Base-by-base conservation (phyloP, 2,888 invertebrate genomes). In the Oxyscelio sp. region DNA sequence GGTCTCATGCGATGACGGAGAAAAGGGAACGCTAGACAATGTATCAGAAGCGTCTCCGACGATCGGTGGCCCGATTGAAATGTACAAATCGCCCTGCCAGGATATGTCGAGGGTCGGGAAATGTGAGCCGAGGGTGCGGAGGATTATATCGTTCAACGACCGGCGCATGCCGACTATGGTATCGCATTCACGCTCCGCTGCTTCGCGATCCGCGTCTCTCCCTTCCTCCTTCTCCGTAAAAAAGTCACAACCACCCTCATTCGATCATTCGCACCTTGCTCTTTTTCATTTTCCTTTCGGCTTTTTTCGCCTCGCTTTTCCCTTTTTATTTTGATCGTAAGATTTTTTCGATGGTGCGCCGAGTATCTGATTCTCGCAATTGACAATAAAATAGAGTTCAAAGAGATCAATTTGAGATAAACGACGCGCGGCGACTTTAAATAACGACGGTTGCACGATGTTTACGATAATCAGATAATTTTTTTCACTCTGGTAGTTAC, bases 171-270 rank as follows among this genome's bases (percentile, higher is more conserved):
- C 89, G 89, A 89, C 91, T 89, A 89, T 90, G 92, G 92, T 93
- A 93, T 93, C 93, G 90, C 92, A 90, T 93, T 93, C 91, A 93
- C 93, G 91, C 90, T 93, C 89, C 90, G 88, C 90, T 92, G 93
- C 90, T 63, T 88, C 89, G 59, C 74, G 45, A 65, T 65, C 59
- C 77, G 71, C 65, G 21, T 48, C 54, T 73, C 59, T 15, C 48
- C 17, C 45, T n/a, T 17, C 40, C 38, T 31, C 19, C 45, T n/a
- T n/a, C 56, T 45, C 61, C 40, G 45, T 65, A 61, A 80, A 85
- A 85, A 85, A 85, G 85, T 77, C 83, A 79, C 87, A 83, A 84
- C 85, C 74, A 86, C 80, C 82, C 86, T 74, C 70, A 73, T 77
- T 86, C 70, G 66, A 79, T 77, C 83, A 82, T 86, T 81, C 74